These are phyloP conservation scores for Troglohyphantes excavatus DNA, from an alignment of 2,888 invertebrate genomes.

Conservation along the genomic window DNA sequence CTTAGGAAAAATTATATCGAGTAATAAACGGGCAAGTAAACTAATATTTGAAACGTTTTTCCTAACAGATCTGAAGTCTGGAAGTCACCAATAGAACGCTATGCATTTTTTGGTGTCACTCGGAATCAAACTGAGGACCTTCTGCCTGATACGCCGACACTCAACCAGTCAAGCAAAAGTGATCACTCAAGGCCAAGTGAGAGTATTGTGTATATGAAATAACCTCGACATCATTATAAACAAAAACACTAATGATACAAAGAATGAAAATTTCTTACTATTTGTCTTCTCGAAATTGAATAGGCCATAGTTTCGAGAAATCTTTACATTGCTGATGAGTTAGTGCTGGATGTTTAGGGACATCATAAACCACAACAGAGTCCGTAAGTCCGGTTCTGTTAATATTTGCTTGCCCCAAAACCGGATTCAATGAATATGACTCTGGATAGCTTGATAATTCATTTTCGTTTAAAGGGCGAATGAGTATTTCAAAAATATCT, in stretches of 20 bases:
- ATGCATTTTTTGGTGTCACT: too few species aligned
- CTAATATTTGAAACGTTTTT: neutral
- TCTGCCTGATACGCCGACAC: too few species aligned
- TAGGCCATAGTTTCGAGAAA: constrained; percentile 88
- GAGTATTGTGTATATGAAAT: too few species aligned
- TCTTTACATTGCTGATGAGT: constrained; percentile 87
- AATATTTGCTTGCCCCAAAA: constrained; percentile 6
- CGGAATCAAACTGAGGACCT: too few species aligned
- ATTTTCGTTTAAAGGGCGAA: constrained; percentile 36
- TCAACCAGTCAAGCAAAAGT: too few species aligned
- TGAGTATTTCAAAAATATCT: constrained; percentile 69
- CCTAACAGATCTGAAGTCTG: too few species aligned
- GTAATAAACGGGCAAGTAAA: too few species aligned
- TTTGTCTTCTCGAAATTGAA: constrained; percentile 91
- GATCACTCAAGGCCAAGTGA: too few species aligned
- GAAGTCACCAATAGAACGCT: too few species aligned
- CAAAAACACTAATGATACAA: neutral
- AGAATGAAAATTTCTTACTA: constrained; percentile 80
- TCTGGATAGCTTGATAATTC: constrained; percentile 13
- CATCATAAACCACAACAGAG: constrained; percentile 15
- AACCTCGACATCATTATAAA: too few species aligned
- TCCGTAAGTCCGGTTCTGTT: constrained; percentile 47
- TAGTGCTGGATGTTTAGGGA: constrained; percentile 84
- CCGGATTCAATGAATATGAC: constrained; percentile 6
- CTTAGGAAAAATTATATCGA: too few species aligned